Percentiles rank a stretch among this genome's conserved stretches.
phyloP scores from a whole-genome alignment of 2,888 invertebrate species.

The Polymixis lichenea region DNA sequence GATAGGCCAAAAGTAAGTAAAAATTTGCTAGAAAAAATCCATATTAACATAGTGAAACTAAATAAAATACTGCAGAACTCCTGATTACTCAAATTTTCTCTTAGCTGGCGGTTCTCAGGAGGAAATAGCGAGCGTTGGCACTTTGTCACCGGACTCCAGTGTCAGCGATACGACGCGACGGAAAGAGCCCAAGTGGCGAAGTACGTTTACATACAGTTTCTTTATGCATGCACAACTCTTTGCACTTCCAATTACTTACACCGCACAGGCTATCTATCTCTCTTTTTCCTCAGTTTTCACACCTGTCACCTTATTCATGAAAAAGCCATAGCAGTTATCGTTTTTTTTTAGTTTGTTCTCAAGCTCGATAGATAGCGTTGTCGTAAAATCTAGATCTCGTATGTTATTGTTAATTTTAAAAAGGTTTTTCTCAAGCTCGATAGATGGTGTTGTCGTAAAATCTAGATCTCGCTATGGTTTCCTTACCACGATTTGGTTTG shows the following conservation, averaged over 20 bases:
- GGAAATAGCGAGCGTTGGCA: conserved; percentile 86
- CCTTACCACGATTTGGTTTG: too few relatives aligned
- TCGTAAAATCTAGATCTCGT: too few relatives aligned
- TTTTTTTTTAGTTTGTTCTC: too few relatives aligned
- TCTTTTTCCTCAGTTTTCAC: neutral
- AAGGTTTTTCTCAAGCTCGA: too few relatives aligned
- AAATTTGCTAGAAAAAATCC: neutral
- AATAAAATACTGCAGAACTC: neutral
- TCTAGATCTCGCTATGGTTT: too few relatives aligned
- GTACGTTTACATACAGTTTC: conserved; percentile 74
- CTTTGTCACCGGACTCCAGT: conserved; percentile 86
- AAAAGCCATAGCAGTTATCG: too few relatives aligned
- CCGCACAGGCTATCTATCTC: neutral
- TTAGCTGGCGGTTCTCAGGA: conserved; percentile 86
- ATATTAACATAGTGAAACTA: neutral
- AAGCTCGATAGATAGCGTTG: too few relatives aligned
- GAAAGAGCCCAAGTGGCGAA: conserved; percentile 89
- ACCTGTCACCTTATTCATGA: neutral
- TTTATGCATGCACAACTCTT: conserved; percentile 23
- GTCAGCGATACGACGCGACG: conserved; percentile 86
- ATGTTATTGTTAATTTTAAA: too few relatives aligned
- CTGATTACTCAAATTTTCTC: conserved; percentile 5
- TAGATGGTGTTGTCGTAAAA: too few relatives aligned
- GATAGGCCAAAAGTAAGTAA: neutral
- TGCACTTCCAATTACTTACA: neutral